A percentile compares a stretch with the other conserved stretches of the same genome.
These are phyloP conservation scores for Aleiodes leptofemur DNA, from an alignment of 2,888 invertebrate species.

Conservation along the genomic window DNA sequence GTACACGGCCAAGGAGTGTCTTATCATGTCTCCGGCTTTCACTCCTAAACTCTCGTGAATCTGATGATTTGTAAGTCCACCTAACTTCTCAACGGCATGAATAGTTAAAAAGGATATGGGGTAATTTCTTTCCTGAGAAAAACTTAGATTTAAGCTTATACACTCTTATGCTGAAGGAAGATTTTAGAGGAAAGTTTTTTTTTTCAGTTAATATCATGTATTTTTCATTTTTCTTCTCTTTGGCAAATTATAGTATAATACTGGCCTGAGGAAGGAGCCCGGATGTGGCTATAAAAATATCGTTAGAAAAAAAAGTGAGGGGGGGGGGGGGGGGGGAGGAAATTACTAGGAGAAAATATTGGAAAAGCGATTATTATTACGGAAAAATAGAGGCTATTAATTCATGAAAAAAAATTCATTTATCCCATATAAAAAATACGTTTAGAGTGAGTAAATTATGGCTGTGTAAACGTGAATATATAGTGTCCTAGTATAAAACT, in stretches of 20 bases:
- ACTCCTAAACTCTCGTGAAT: conserved; percentile 38
- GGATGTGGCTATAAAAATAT: no score
- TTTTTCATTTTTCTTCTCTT: neutral
- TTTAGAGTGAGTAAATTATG: conserved; percentile 7
- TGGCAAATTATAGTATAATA: no score
- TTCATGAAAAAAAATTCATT: neutral
- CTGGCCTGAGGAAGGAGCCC: no score
- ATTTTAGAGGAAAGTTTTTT: neutral
- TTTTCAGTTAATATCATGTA: neutral
- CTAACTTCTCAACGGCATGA: conserved; percentile 31
- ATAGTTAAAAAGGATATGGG: conserved; percentile 16
- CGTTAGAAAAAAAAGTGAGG: neutral
- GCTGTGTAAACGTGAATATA: conserved; percentile 36
- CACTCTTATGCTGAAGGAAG: neutral
- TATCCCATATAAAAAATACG: neutral
- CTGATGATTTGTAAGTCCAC: conserved; percentile 34
- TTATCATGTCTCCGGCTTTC: conserved; percentile 29
- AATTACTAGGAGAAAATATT: neutral
- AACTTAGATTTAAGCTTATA: conserved; percentile 2
- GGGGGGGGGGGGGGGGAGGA: no score
- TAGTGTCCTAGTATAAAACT: conserved; percentile 34
- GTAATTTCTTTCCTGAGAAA: neutral
- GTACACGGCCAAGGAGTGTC: neutral
- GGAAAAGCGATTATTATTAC: neutral
- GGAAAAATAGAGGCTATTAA: neutral